These are phyloP conservation scores for Apistogramma diplotaenia DNA, from an alignment of 2,113 vertebrate species.

Conservation along the genomic window DNA sequence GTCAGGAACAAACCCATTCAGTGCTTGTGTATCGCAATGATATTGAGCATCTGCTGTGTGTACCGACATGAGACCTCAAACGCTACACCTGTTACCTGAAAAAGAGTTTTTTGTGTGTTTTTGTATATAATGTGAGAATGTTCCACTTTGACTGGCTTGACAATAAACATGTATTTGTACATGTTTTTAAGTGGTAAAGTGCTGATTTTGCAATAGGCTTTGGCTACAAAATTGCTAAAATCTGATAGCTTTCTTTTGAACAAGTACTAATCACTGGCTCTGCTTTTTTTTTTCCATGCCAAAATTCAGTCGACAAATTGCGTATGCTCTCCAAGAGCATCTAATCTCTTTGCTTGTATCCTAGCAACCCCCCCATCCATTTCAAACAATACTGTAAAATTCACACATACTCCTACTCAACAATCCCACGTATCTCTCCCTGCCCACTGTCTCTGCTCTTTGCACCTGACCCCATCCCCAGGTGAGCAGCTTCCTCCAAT, in stretches of 20 bases:
- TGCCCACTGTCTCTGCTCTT: constrained; percentile 34
- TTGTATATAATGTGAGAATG: not conserved
- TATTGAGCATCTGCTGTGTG: not conserved
- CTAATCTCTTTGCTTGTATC: constrained; percentile 67
- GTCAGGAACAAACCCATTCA: not conserved
- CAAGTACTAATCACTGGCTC: constrained; percentile 26
- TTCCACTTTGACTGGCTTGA: not conserved
- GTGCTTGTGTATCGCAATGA: not conserved
- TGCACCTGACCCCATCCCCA: constrained; percentile 62
- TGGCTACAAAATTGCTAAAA: constrained; percentile 30
- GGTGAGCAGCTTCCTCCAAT: constrained; percentile 49
- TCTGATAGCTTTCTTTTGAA: constrained; percentile 16
- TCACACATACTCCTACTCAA: constrained; percentile 62
- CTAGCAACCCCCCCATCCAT: constrained; percentile 72
- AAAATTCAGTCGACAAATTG: constrained; percentile 26
- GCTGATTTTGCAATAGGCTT: constrained; percentile 10
- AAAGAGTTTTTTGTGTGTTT: not conserved
- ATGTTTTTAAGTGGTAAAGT: constrained; percentile 1
- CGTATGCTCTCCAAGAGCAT: constrained; percentile 43
- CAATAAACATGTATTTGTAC: not conserved
- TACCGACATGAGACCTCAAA: not conserved
- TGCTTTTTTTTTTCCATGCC: constrained; percentile 22
- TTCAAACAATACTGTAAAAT: constrained; percentile 60
- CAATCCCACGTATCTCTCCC: constrained; percentile 40
- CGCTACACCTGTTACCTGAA: not conserved